Evolutionary conservation across 2,888 invertebrate species (phyloP), one percentile per base, ranked within the genome.

Genomic region (Mesorhabditis belari): DNA sequence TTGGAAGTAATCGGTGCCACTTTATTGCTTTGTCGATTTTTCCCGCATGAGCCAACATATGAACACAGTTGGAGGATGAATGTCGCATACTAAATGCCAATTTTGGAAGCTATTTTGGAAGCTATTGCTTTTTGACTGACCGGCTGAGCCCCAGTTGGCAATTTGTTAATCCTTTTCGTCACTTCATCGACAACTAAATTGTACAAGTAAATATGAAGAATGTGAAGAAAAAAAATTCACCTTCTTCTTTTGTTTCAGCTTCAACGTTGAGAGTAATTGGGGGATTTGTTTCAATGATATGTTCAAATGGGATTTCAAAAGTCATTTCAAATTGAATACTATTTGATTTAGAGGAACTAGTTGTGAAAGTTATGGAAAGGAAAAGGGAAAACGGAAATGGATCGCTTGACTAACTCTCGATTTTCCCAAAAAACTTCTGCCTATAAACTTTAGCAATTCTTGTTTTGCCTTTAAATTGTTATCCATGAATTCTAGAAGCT

Each of bases 1-100:
- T 70, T 70, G 35, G 67, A 63, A 54, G 66, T 64, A 49, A 70
- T 70, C 17, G 70, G 70, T 3, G 65, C 70, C 9, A 70, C 70
- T 57, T 66, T 66, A 53, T 70, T 70, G 5, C n/a, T 35, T 17
- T 17, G 12, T 35, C 44, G 44, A 35, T 9, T n/a, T n/a, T 35
- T 35, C n/a, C 44, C 44, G n/a, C 44, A 35, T 35, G 44, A 35
- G 44, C 44, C 12, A 17, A 35, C n/a, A 35, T 17, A 35, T 9
- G 44, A 9, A 17, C 44, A 9, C 12, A 35, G 12, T 35, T 35
- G 44, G 44, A 35, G n/a, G 12, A 35, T 9, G 44, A 35, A 9
- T 9, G 12, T 35, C 12, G 44, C 44, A n/a, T 17, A 35, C 44
- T 35, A n/a, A 35, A 35, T 35, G n/a, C n/a, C n/a, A n/a, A n/a